phyloP scores from a whole-genome alignment of 2,888 invertebrate genomes.

The Trichacis sp. region DNA sequence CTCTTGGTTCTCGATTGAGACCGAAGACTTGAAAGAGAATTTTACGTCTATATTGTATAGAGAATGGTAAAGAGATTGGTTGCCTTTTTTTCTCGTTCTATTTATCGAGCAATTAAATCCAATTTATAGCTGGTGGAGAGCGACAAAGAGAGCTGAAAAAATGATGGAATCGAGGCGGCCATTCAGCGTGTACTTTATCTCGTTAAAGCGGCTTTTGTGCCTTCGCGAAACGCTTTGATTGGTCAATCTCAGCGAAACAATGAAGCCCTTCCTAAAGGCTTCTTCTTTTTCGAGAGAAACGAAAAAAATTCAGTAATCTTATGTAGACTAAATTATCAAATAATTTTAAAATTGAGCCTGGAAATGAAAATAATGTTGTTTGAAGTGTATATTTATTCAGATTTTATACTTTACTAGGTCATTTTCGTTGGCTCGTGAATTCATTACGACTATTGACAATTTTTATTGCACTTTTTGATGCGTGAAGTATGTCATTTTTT shows the following conservation, averaged over 20 bases:
- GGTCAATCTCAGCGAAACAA: constrained; percentile 57
- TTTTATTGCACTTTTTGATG: too few species aligned
- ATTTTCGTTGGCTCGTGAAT: too few species aligned
- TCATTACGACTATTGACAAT: too few species aligned
- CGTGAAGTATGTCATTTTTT: too few species aligned
- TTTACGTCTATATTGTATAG: constrained; percentile 17
- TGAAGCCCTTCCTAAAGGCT: constrained; percentile 19
- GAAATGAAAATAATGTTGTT: too few species aligned
- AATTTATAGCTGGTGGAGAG: background rate
- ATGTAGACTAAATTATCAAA: too few species aligned
- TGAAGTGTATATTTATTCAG: too few species aligned
- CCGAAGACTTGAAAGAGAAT: constrained; percentile 16
- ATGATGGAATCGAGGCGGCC: constrained; percentile 36
- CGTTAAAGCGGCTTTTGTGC: constrained; percentile 62
- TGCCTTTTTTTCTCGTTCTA: constrained; percentile 5
- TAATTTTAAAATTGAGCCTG: too few species aligned
- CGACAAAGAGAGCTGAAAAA: constrained; percentile 18
- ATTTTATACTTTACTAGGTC: too few species aligned
- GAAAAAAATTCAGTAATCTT: constrained; percentile 43
- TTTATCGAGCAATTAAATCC: constrained; percentile 1
- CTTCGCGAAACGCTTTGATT: constrained; percentile 62
- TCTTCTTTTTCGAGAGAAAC: constrained; percentile 37
- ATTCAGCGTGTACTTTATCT: constrained; percentile 39
- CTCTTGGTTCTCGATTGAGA: constrained; percentile 27
- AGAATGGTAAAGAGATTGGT: constrained; percentile 10